phyloP scores from a whole-genome alignment of 2,888 invertebrate genomes.

The Clistopyga incitator region DNA sequence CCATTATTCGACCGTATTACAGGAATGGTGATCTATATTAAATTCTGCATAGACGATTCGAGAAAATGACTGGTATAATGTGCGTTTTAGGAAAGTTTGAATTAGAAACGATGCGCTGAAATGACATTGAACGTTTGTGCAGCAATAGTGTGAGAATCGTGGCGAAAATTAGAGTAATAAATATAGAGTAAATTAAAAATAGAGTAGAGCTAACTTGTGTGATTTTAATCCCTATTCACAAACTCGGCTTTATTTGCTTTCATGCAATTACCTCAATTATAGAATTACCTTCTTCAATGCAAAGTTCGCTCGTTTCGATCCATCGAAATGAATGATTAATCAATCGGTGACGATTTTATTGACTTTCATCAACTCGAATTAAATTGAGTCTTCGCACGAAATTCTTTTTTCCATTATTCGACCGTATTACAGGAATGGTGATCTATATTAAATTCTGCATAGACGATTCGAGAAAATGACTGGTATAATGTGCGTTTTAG shows the following conservation, averaged over 20 bases:
- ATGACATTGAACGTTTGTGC: conserved; percentile 16
- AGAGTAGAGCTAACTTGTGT: conserved; percentile 22
- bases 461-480: conserved; percentile 8
- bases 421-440: neutral
- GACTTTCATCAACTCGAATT: too few species aligned
- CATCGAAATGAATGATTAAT: too few species aligned
- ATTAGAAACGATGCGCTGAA: conserved; percentile 13
- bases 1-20: neutral
- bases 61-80: conserved; percentile 8
- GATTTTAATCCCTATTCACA: conserved; percentile 62
- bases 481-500: neutral
- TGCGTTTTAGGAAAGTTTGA: neutral
- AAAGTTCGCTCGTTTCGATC: conserved; percentile 63
- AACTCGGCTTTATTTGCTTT: conserved; percentile 50
- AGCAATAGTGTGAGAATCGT: conserved; percentile 52
- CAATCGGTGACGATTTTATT: too few species aligned
- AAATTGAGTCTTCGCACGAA: neutral
- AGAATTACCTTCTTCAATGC: conserved; percentile 72
- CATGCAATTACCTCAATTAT: conserved; percentile 74
- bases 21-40: neutral
- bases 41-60: neutral
- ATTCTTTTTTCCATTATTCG: neutral
- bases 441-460: neutral
- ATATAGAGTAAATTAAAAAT: too few species aligned
- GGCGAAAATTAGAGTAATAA: conserved; percentile 49